Evolutionary conservation across 2,113 vertebrate species (phyloP), one percentile per base, ranked within the genome.

Genomic region (Zapornia atra): DNA sequence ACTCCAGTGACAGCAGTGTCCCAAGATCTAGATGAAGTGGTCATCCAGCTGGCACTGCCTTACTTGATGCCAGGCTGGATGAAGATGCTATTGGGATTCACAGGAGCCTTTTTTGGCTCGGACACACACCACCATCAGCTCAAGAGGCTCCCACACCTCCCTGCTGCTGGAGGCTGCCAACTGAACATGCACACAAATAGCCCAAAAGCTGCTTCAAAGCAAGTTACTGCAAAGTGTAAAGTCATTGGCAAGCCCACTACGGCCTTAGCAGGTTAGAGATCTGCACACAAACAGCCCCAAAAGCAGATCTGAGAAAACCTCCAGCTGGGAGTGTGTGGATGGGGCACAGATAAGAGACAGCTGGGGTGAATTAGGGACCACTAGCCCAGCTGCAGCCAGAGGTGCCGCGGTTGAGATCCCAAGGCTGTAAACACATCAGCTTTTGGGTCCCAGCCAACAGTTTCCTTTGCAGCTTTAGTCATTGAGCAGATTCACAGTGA

Each of bases 241-340:
- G 33, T 21, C 3, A 0, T 6, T 31, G 14, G 34, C 28, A 77
- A 90, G 12, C 61, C 63, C 66, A 34, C 7, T 29, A 38, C 29
- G 48, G 42, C 10, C 9, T 1, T 1, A 0, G 0, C 0, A 16
- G 24, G 8, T 33, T 22, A 15, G 11, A 8, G 63, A 26, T 1
- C 54, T 36, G 68, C 33, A 26, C 18, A n/a, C 17, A 16, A 64
- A 66, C 16, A 66, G 36, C 69, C 46, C 19, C 40, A 60, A 18
- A 12, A 64, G 71, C 34, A 79, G 26, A 69, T 29, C 82, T 57
- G 46, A 72, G 81, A 38, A 38, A 82, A 17, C 17, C 64, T 77
- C 75, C 44, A 51, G 42, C 54, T 38, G 31, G 29, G 28, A 56
- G 1, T 2, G 8, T 7, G 42, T 7, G 8, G 15, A 29, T 7